Conservation (phyloP, 2,797 vertebrate genomes). For the Presbytis comata region DNA sequence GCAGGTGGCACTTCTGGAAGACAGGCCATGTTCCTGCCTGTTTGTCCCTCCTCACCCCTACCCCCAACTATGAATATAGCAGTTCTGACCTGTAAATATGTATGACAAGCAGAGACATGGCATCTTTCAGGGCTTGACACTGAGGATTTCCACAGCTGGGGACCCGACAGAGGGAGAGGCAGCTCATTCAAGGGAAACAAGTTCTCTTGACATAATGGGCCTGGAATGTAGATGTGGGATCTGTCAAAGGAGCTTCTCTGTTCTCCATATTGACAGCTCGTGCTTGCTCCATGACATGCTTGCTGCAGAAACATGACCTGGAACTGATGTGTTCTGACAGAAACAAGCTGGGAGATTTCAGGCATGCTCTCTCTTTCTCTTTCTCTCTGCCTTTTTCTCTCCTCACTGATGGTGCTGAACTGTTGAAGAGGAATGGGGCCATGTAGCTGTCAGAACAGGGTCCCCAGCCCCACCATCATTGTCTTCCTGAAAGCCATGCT, state of each 20-base stretch:
- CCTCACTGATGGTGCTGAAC: not conserved
- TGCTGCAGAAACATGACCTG: slow-evolving; percentile 65
- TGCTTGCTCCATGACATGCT: not conserved
- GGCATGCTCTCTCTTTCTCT: not conserved
- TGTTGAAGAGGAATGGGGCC: not conserved
- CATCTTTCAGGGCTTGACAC: not conserved
- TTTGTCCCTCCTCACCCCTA: not conserved
- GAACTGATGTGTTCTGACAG: slow-evolving; percentile 76
- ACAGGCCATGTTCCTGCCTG: not conserved
- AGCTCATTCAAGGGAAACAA: slow-evolving; percentile 42
- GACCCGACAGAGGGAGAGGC: not conserved
- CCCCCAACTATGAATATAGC: not conserved
- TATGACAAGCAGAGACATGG: not conserved
- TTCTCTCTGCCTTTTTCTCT: not conserved
- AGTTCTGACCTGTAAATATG: not conserved
- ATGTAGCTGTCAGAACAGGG: slow-evolving; percentile 29
- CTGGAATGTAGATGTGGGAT: slow-evolving; percentile 20
- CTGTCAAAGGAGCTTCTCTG: slow-evolving; percentile 64
- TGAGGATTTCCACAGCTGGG: not conserved
- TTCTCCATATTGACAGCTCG: slow-evolving; percentile 54
- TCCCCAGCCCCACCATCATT: not conserved
- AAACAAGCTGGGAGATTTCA: slow-evolving; percentile 65
- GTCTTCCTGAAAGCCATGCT: not conserved
- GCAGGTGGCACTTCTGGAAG: not conserved
- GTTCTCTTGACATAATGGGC: slow-evolving; percentile 4